Conservation (phyloP, 64 coral and sea anemone genomes). For the Platygyra sinensis region DNA sequence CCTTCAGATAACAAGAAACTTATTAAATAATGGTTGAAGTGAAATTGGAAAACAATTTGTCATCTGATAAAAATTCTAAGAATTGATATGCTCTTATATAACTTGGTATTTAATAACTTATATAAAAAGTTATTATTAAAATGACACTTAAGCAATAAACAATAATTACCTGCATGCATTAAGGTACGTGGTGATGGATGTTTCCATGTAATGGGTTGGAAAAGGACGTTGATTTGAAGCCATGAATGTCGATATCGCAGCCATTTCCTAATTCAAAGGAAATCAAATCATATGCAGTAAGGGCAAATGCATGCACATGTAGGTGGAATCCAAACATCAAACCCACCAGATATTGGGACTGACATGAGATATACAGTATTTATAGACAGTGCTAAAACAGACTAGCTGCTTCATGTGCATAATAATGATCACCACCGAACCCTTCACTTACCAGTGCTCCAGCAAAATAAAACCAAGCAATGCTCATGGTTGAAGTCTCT, state of each 20-base stretch:
- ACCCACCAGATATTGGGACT: too few relatives aligned
- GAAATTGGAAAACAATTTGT: too few relatives aligned
- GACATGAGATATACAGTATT: too few relatives aligned
- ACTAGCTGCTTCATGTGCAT: too few relatives aligned
- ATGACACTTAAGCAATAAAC: background rate
- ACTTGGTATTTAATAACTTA: too few relatives aligned
- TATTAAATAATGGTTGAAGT: too few relatives aligned
- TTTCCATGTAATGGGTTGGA: conserved; percentile 98
- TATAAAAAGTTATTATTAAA: background rate
- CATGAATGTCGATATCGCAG: conserved; percentile 93
- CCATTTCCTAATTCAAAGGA: conserved; percentile 91
- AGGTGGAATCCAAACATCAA: background rate
- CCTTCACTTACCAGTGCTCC: conserved; percentile 84
- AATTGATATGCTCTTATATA: too few relatives aligned
- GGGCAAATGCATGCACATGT: background rate
- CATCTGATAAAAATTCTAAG: too few relatives aligned
- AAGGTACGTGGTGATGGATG: conserved; percentile 93
- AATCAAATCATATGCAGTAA: background rate
- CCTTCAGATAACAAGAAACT: too few relatives aligned
- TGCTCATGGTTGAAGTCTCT: conserved; percentile 96
- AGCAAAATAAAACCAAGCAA: conserved; percentile 99
- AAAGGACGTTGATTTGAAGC: conserved; percentile 75
- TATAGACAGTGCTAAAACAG: too few relatives aligned
- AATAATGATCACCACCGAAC: too few relatives aligned
- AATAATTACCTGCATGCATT: conserved; percentile 87